Evolutionary conservation across 2,888 invertebrate species (phyloP).

Genomic region (Euplexia lucipara): DNA sequence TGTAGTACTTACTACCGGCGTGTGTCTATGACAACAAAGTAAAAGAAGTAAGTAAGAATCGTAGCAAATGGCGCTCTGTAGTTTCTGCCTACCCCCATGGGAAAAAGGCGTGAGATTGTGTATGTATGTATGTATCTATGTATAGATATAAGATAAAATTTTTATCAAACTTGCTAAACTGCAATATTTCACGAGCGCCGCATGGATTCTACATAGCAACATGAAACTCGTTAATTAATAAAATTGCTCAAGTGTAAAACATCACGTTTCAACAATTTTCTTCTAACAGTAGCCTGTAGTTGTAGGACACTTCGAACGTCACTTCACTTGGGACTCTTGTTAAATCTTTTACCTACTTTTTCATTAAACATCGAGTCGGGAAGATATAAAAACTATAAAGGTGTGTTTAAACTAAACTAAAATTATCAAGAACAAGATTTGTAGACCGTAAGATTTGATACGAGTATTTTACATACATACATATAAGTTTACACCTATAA

Average conservation of each 20-base stretch:
- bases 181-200: constrained; percentile 4
- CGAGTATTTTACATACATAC: no score
- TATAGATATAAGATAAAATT: neutral
- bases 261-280: neutral
- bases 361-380: constrained; percentile 24
- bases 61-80: no score
- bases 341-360: constrained; percentile 37
- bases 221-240: constrained; percentile 4
- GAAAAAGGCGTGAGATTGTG: no score
- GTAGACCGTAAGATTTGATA: no score
- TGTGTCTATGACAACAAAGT: no score
- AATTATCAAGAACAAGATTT: neutral
- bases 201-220: constrained; percentile 26
- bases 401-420: neutral
- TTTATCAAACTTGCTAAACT: neutral
- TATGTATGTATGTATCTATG: no score
- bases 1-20: no score
- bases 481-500: no score
- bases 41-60: no score
- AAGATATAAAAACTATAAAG: constrained; percentile 20
- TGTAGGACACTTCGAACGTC: constrained; percentile 35
- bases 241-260: constrained; percentile 26
- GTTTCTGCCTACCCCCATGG: no score
- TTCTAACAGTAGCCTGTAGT: constrained; percentile 5
- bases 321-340: constrained; percentile 11